Conservation (phyloP, 2,797 vertebrate genomes). For the Huso huso region DNA sequence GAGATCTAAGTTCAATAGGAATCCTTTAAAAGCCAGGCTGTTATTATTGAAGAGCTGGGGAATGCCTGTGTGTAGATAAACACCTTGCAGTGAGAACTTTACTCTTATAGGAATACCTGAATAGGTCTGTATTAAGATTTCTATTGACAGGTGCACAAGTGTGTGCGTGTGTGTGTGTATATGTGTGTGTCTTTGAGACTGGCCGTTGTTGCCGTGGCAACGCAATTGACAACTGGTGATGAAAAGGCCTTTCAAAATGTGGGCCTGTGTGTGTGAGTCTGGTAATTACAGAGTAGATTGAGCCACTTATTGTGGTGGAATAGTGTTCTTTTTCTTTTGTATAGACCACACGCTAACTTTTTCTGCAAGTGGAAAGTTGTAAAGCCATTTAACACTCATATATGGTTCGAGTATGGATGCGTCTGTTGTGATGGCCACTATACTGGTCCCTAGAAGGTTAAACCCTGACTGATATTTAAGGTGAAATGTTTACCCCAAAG, state of each 20-base stretch:
- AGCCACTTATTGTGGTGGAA: slow-evolving; percentile 28
- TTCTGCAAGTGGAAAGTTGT: neutral
- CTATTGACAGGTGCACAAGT: slow-evolving; percentile 28
- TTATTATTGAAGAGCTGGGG: slow-evolving; percentile 47
- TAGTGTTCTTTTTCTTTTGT: slow-evolving; percentile 24
- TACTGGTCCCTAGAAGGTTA: neutral
- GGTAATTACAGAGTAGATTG: slow-evolving; percentile 32
- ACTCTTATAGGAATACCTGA: slow-evolving; percentile 34
- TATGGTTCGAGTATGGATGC: slow-evolving; percentile 7
- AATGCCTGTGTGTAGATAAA: slow-evolving; percentile 37
- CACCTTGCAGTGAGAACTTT: slow-evolving; percentile 34
- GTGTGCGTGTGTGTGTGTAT: slow-evolving; percentile 14
- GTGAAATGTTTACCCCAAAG: neutral
- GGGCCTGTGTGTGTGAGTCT: slow-evolving; percentile 25
- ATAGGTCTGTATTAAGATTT: slow-evolving; percentile 9
- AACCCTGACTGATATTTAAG: neutral
- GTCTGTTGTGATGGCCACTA: slow-evolving; percentile 8
- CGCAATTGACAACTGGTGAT: slow-evolving; percentile 37
- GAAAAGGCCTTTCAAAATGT: slow-evolving; percentile 34
- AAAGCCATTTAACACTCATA: slow-evolving; percentile 2
- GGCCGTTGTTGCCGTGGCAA: slow-evolving; percentile 35
- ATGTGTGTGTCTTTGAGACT: slow-evolving; percentile 27
- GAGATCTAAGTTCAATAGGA: slow-evolving; percentile 25
- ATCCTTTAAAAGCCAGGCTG: slow-evolving; percentile 46
- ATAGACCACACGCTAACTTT: slow-evolving; percentile 1